Evolutionary conservation across 2,888 invertebrate species (phyloP).

Genomic region (Germaria angustata): DNA sequence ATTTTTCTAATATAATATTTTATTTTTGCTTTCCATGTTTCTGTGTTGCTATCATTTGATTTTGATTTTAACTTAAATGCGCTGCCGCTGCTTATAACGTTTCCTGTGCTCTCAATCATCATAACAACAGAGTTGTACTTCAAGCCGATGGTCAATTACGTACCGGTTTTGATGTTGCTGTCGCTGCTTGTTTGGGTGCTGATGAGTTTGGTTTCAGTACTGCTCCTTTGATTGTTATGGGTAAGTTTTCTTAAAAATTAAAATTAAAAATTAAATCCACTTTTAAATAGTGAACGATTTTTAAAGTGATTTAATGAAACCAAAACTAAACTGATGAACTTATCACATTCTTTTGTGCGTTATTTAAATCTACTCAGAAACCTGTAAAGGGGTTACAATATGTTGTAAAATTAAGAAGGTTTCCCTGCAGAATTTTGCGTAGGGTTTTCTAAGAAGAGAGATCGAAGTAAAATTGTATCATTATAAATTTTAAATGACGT

Average conservation of each 20-base stretch:
- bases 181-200: conserved; percentile 97
- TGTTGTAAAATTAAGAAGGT: too few species aligned
- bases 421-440: too few species aligned
- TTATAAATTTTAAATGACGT: too few species aligned
- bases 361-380: too few species aligned
- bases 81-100: conserved; percentile 8
- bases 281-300: too few species aligned
- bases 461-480: too few species aligned
- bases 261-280: too few species aligned
- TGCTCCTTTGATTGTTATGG: conserved; percentile 97
- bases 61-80: not conserved
- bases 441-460: too few species aligned
- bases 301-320: too few species aligned
- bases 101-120: not conserved
- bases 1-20: conserved; percentile 72
- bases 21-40: conserved; percentile 75
- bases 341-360: too few species aligned
- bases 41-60: conserved; percentile 65
- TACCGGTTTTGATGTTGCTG: conserved; percentile 97
- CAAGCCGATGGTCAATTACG: conserved; percentile 98
- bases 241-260: conserved; percentile 76
- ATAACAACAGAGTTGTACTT: conserved; percentile 87
- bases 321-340: too few species aligned
- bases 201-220: conserved; percentile 99
- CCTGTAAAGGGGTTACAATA: too few species aligned